Base-by-base conservation (phyloP, 2,888 invertebrate species). In the Camponotus fellah region DNA sequence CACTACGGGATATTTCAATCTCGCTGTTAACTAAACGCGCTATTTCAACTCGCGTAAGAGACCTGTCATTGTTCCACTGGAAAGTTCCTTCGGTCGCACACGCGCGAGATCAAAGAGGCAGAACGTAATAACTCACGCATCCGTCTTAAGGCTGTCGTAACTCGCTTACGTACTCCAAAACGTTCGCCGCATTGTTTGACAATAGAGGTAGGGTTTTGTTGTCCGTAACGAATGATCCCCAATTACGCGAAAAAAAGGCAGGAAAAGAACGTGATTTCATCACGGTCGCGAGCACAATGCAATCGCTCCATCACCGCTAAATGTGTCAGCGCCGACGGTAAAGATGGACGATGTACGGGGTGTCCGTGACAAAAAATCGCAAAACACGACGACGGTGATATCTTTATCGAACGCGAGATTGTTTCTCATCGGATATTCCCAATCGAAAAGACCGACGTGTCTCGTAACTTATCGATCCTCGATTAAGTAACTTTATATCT, bases 311-410 rank as follows among this genome's bases (percentile, higher is more conserved):
- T 84, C 83, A 72, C 58, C 60, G 65, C 72, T 84, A 83, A 84
- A 65, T 46, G 83, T 84, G 83, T 84, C 83, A 84, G 83, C 83
- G 66, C 66, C 83, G 74, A 43, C 83, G n/a, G 83, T 74, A 84
- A 82, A 84, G 83, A 84, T 74, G 83, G 46, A 68, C 82, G 26
- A 72, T 65, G 64, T 60, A 79, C 46, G 34, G 46, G 34, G 58
- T 74, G 79, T 74, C 9, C 75, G 43, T 9, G 6, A 40, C 40
- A 49, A 60, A 83, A 56, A 53, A n/a, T 53, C 37, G 14, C 17
- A 71, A 68, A 21, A 46, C 53, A 76, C 37, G 17, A 40, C 49
- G n/a, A 40, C 58, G 10, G 60, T 6, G 71, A 71, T 79, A 79
- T 71, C 71, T 79, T 60, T 60, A 71, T 79, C 46, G 21, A 32